phyloP scores from a whole-genome alignment of 1,140 invertebrate species.

The Aphaenogaster rudis region DNA sequence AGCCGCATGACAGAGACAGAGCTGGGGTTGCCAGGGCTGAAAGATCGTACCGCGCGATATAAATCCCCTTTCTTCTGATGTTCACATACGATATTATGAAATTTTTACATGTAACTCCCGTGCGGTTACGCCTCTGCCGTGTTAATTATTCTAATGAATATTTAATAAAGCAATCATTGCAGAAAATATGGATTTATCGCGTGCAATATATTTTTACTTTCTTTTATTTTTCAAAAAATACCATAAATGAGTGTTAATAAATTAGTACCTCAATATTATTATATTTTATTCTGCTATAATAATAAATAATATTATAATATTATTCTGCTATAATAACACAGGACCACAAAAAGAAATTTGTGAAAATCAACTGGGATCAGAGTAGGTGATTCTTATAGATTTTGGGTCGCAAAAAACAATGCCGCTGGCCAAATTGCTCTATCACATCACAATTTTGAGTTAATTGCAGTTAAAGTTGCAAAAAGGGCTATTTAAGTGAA shows the following conservation, averaged over 20 bases:
- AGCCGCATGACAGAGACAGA: slow-evolving; percentile 89
- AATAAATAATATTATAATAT: slow-evolving; percentile 2
- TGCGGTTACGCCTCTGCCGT: neutral
- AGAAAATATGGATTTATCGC: neutral
- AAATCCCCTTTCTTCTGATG: slow-evolving; percentile 18
- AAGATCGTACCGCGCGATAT: slow-evolving; percentile 13
- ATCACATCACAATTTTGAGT: too few relatives aligned
- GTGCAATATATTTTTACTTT: neutral
- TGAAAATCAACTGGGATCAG: too few relatives aligned
- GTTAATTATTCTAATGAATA: slow-evolving; percentile 33
- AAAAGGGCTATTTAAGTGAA: too few relatives aligned
- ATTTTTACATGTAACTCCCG: neutral
- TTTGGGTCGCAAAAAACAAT: too few relatives aligned
- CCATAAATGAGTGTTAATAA: neutral
- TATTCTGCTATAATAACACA: neutral
- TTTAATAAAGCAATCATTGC: neutral
- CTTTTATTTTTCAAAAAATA: neutral
- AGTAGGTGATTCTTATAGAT: too few relatives aligned
- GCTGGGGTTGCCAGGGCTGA: slow-evolving; percentile 86
- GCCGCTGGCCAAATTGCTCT: too few relatives aligned
- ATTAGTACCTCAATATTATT: neutral
- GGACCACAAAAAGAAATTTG: too few relatives aligned
- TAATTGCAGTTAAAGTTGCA: too few relatives aligned
- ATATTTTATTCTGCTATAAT: neutral
- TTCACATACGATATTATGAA: neutral